Evolutionary conservation across 2,797 vertebrate species (phyloP).

Genomic region (Falco novaeseelandiae): DNA sequence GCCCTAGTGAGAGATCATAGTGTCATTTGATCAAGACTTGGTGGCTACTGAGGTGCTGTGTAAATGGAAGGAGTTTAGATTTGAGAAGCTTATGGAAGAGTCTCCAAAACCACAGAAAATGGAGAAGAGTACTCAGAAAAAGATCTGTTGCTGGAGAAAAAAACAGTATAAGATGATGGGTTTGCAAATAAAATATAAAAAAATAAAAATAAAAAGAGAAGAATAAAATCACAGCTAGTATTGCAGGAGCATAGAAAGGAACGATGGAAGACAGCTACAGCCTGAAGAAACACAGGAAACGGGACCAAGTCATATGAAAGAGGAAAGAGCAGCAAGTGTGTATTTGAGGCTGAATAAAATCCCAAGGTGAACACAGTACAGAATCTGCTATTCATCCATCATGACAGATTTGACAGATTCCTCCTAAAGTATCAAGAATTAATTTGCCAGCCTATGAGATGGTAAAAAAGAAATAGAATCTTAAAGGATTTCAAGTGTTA

Average conservation of each 20-base stretch:
- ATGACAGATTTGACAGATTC: neutral
- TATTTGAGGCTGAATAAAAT: neutral
- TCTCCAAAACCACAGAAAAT: neutral
- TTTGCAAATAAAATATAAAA: neutral
- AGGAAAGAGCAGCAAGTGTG: neutral
- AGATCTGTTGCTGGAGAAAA: neutral
- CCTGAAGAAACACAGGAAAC: neutral
- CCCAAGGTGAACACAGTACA: neutral
- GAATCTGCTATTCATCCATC: neutral
- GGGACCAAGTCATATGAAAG: neutral
- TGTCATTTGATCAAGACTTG: neutral
- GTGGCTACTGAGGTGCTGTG: neutral
- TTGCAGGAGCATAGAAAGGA: neutral
- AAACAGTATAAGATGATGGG: neutral
- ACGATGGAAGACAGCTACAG: neutral
- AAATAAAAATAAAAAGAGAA: neutral
- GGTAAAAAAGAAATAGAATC: neutral
- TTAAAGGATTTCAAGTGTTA: neutral
- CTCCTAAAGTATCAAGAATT: neutral
- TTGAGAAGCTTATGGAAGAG: neutral
- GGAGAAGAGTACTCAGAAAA: neutral
- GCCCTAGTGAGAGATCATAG: fast-evolving
- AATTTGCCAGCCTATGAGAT: neutral
- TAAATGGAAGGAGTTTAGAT: neutral
- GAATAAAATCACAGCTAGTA: neutral